A percentile compares a stretch with the other conserved stretches of the same genome.
phyloP scores from a whole-genome alignment of 2,113 vertebrate genomes.

The Alectura lathami region DNA sequence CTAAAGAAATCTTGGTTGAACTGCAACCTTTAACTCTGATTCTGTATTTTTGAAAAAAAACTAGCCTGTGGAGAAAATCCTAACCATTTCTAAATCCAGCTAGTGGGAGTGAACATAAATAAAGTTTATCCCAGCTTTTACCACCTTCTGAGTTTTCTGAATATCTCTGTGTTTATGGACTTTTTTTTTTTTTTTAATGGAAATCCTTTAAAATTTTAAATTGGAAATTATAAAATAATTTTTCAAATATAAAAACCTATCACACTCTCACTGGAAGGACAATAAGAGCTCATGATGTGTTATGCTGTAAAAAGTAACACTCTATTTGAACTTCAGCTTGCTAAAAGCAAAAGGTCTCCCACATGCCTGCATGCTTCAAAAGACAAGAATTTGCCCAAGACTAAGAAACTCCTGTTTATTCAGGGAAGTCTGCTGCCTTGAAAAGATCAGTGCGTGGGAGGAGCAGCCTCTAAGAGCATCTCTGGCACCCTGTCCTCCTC shows the following conservation, averaged over 20 bases:
- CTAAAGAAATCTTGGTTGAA: not conserved
- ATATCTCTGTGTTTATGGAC: not conserved
- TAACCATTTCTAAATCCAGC: not conserved
- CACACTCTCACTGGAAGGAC: not conserved
- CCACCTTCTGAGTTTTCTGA: not conserved
- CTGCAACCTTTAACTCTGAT: not conserved
- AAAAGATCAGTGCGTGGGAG: not conserved
- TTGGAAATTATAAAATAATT: not conserved
- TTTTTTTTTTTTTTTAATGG: not conserved
- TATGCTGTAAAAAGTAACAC: not conserved
- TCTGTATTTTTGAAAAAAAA: not conserved
- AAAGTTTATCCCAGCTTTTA: not conserved
- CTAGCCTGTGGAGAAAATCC: not conserved
- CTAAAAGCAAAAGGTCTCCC: not conserved
- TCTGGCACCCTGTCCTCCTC: not conserved
- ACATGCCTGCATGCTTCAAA: rapidly evolving
- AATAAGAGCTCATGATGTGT: not conserved
- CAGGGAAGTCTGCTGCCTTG: not conserved
- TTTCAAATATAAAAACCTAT: not conserved
- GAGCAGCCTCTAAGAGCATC: not conserved
- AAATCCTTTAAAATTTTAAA: not conserved
- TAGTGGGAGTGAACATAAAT: not conserved
- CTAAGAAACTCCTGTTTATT: not conserved
- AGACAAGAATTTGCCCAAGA: not conserved
- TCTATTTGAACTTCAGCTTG: not conserved